These are phyloP conservation scores for cat (Felis catus) DNA, from an alignment of 2,113 vertebrate species.

Conservation along the genomic window DNA sequence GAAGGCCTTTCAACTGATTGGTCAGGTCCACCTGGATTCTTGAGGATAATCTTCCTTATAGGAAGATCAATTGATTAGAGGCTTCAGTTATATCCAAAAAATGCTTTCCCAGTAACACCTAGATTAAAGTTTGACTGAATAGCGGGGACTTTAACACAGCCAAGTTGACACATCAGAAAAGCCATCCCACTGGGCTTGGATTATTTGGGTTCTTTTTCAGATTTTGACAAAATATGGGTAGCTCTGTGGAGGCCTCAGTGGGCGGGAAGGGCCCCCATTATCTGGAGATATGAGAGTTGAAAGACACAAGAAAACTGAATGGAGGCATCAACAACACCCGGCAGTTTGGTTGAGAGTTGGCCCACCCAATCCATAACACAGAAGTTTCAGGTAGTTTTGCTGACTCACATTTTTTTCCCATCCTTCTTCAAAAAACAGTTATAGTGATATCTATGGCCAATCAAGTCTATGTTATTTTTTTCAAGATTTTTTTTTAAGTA, in stretches of 20 bases:
- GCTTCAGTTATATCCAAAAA: not conserved
- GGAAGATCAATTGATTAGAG: not conserved
- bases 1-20: not conserved
- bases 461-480: not conserved
- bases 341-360: not conserved
- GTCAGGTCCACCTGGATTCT: not conserved
- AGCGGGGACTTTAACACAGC: not conserved
- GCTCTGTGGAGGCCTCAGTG: not conserved
- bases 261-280: not conserved
- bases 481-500: not conserved
- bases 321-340: accelerated
- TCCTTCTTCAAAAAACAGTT: not conserved
- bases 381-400: not conserved
- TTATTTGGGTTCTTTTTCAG: not conserved
- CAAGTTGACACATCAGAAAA: not conserved
- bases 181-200: not conserved
- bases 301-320: not conserved
- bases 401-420: not conserved
- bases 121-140: not conserved
- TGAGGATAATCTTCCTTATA: not conserved
- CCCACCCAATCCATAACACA: not conserved
- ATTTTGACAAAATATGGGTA: not conserved
- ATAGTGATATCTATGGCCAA: not conserved
- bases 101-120: not conserved
- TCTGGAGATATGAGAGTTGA: not conserved